These are phyloP conservation scores for Ptyas mucosa DNA, from an alignment of 2,113 vertebrate genomes.

Conservation along the genomic window DNA sequence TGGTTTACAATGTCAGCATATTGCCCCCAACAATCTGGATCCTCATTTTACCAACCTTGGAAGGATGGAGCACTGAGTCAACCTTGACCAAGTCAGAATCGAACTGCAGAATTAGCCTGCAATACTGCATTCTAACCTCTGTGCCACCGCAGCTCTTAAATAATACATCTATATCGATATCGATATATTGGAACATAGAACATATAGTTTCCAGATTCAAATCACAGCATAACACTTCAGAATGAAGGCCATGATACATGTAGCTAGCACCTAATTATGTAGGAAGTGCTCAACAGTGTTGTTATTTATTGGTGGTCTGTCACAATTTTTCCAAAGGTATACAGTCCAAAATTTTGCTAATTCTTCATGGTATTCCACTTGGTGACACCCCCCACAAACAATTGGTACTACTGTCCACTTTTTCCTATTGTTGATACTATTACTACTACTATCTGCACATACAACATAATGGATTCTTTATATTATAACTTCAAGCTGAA, in stretches of 20 bases:
- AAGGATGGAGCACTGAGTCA: no score
- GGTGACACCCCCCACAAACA: neutral
- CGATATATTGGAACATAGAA: neutral
- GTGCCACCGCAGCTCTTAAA: no score
- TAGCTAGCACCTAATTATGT: neutral
- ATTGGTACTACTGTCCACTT: neutral
- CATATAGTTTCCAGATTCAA: neutral
- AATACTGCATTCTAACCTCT: no score
- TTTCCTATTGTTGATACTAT: neutral
- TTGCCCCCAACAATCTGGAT: no score
- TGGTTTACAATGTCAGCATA: no score
- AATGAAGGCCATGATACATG: neutral
- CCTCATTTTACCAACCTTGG: no score
- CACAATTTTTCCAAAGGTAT: neutral
- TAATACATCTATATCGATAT: no score
- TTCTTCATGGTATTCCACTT: neutral
- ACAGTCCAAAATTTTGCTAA: neutral
- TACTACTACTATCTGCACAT: neutral
- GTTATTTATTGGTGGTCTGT: neutral
- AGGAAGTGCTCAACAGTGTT: neutral
- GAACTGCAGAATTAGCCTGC: no score
- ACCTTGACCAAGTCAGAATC: no score
- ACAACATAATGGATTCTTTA: neutral
- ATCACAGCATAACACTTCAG: neutral
- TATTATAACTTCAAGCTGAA: neutral